Evolutionary conservation across 2,797 vertebrate genomes (phyloP).

Genomic region (Rhinatrema bivittatum): DNA sequence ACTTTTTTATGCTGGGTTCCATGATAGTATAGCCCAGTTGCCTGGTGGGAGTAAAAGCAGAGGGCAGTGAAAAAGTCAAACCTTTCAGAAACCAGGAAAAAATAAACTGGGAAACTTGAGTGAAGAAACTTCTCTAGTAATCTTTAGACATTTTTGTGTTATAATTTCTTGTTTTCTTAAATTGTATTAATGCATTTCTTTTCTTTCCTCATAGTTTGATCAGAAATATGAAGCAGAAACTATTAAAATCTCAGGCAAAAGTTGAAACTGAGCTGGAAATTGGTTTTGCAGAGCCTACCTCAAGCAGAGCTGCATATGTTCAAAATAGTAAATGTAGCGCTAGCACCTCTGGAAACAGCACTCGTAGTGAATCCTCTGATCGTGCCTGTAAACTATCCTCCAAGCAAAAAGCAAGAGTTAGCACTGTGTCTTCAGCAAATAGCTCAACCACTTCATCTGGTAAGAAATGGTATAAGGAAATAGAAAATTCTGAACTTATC

Average conservation of each 20-base stretch:
- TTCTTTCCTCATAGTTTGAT: constrained; percentile 23
- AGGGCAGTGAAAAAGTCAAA: no score
- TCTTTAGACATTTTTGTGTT: no score
- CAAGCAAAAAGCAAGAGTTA: constrained; percentile 49
- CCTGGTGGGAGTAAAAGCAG: no score
- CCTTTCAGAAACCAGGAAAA: no score
- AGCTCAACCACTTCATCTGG: constrained; percentile 58
- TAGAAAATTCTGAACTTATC: not conserved
- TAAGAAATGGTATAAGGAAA: constrained; percentile 32
- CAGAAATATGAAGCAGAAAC: constrained; percentile 66
- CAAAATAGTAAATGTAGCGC: constrained; percentile 50
- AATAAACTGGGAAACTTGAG: no score
- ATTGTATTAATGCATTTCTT: not conserved
- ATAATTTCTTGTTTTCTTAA: not conserved
- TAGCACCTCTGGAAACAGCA: constrained; percentile 38
- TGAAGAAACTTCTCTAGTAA: no score
- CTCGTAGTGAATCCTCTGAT: constrained; percentile 63
- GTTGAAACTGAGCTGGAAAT: constrained; percentile 50
- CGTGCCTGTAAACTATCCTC: constrained; percentile 50
- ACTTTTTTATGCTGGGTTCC: no score
- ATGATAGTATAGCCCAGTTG: no score
- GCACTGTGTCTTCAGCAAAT: constrained; percentile 31
- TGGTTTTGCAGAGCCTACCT: constrained; percentile 69
- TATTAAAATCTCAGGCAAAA: constrained; percentile 74
- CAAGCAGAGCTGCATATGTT: constrained; percentile 60